Base-by-base conservation (phyloP, 2,797 vertebrate genomes). In the Spinibarbus caldwelli region DNA sequence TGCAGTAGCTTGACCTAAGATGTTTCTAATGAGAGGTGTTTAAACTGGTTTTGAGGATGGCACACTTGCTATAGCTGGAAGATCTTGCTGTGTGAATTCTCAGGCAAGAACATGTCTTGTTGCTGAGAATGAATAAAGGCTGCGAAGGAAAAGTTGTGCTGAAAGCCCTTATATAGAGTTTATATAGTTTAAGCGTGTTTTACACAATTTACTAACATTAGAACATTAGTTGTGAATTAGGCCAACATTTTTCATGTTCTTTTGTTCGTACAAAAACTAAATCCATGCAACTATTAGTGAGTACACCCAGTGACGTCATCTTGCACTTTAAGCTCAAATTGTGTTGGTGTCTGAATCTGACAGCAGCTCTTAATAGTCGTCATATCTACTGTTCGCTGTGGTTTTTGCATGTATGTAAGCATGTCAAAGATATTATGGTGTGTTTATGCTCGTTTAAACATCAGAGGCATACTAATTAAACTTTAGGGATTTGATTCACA, bases 401-500 rank as follows among this genome's bases (percentile, higher is more conserved):
- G 5, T 83, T 7, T 68, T 83, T 49, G 1, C 6, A 12, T 52
- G 6, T 3, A 11, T 43, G 1, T 43, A 47, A n/a, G 14, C 15
- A 29, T 64, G 10, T 66, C 31, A 49, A 34, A 36, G 19, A 80
- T 45, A 49, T 66, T 67, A 23, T n/a, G 23, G 23, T 75, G n/a
- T n/a, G 41, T 59, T 68, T 71, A 45, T 31, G 17, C 21, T n/a
- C 0, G 38, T 59, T 36, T 41, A 41, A 86, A 31, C 62, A 59
- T 70, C 70, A 45, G 21, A 78, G 52, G 1, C 72, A 23, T 12
- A 6, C n/a, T 54, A 47, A 66, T 85, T 26, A 73, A 82, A 49
- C 72, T 85, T 83, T 85, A 54, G 72, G 85, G 72, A 82, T 88
- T 90, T 86, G 73, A 76, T 86, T 79, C 81, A 71, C 70, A 70